Evolutionary conservation across 2,888 invertebrate species (phyloP), one percentile per base, ranked within the genome.

Genomic region (Drosophila affinis): DNA sequence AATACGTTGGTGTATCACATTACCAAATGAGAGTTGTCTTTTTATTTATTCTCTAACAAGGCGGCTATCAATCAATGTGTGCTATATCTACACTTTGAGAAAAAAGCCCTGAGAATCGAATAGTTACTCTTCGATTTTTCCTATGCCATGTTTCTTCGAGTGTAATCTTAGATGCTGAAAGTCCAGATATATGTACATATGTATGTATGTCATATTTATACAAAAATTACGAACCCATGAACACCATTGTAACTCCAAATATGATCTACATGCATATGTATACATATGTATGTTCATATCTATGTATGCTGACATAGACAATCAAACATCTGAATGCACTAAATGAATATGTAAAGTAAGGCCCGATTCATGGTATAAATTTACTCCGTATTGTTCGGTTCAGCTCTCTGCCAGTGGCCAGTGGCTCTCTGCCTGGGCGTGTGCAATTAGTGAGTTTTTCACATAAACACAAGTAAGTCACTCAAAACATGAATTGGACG

Each of bases 361-460:
- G 39, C 53, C 53, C 71, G 47, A 32, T 48, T 72, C 52, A 71
- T 39, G 72, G 55, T 71, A 54, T 24, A 56, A 72, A 72, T 72
- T 72, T 72, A 64, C 55, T 64, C 64, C 64, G 73, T 59, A 64
- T 72, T 72, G 72, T 72, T 51, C 49, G 63, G 52, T 29, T 24
- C 49, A 57, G 52, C 24, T 24, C 32, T 14, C 53, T 27, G 63
- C 53, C 56, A 56, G 34, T n/a, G n/a, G 46, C 58, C 48, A n/a
- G 21, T 39, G 21, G 12, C 14, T 3, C 3, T 27, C n/a, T 24
- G 21, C 18, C 14, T 57, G 27, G 24, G 18, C 18, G 10, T 49
- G 18, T 67, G 74, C 74, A 73, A 73, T 73, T 73, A 73, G 72
- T 74, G 72, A 53, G 64, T 54, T 72, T 72, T 72, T 58, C 64